phyloP scores from a whole-genome alignment of 2,113 vertebrate species.

The Ivindomyrus marchei region DNA sequence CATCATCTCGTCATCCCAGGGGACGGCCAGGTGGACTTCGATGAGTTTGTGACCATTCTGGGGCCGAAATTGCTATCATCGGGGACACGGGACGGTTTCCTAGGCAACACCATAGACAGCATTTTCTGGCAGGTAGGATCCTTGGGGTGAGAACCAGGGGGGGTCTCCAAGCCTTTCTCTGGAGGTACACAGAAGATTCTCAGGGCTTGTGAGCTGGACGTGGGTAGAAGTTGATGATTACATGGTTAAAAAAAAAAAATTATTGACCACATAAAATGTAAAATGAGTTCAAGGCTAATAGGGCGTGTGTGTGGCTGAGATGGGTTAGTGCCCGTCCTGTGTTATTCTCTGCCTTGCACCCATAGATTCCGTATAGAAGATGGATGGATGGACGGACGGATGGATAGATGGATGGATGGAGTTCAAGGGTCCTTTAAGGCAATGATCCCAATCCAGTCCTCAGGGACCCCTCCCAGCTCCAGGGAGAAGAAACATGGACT shows the following conservation, averaged over 20 bases:
- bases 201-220: background rate
- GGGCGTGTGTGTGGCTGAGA: background rate
- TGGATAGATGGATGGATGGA: background rate
- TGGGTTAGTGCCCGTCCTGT: background rate
- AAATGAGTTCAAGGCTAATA: background rate
- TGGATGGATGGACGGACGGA: background rate
- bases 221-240: background rate
- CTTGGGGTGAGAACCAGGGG: background rate
- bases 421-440: background rate
- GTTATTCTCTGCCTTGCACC: background rate
- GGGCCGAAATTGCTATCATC: constrained; percentile 92
- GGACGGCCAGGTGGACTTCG: constrained; percentile 96
- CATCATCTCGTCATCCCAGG: constrained; percentile 60
- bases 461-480: background rate
- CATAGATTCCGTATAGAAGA: background rate
- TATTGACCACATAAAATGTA: background rate
- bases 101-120: constrained; percentile 94
- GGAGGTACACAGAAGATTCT: background rate
- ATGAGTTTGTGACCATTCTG: constrained; percentile 98
- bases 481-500: background rate
- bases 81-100: constrained; percentile 89
- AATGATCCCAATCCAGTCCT: background rate
- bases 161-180: background rate
- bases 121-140: constrained; percentile 96
- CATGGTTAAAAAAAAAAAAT: background rate